A percentile compares a stretch with the other conserved stretches of the same genome.
phyloP scores from a whole-genome alignment of 2,113 vertebrate genomes.

The Atherinomorus stipes region DNA sequence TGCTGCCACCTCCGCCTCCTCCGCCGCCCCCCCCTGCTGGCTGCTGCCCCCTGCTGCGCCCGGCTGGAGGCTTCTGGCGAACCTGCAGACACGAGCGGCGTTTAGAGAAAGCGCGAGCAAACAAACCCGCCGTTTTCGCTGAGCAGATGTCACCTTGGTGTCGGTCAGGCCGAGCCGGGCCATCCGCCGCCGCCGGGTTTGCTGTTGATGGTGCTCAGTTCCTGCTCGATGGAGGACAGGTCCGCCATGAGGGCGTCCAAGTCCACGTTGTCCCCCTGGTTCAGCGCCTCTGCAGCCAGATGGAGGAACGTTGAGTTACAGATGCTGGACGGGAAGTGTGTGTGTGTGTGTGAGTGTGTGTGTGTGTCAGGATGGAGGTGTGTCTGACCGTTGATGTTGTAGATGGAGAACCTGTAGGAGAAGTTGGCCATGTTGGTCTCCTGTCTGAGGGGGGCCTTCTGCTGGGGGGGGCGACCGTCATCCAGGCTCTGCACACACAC shows the following conservation, averaged over 20 bases:
- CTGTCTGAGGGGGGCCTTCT: slow-evolving; percentile 92
- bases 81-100: slow-evolving; percentile 44
- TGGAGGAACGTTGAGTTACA: neutral
- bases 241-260: slow-evolving; percentile 98
- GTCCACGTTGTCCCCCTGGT: slow-evolving; percentile 95
- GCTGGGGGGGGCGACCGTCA: slow-evolving; percentile 88
- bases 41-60: slow-evolving; percentile 81
- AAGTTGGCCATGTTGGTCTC: slow-evolving; percentile 98
- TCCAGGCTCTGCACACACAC: slow-evolving; percentile 88
- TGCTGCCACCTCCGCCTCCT: slow-evolving; percentile 76
- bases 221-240: slow-evolving; percentile 97
- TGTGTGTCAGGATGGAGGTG: slow-evolving; percentile 38
- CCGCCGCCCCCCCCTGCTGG: slow-evolving; percentile 76
- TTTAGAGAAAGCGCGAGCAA: neutral
- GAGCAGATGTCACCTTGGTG: slow-evolving; percentile 58
- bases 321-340: neutral
- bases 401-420: slow-evolving; percentile 98
- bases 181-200: slow-evolving; percentile 83
- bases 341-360: neutral
- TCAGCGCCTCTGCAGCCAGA: slow-evolving; percentile 91
- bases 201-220: slow-evolving; percentile 90
- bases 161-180: slow-evolving; percentile 80
- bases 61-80: slow-evolving; percentile 86
- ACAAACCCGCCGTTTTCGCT: too few species aligned
- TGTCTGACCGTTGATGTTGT: slow-evolving; percentile 95